Percentiles rank a stretch among this genome's conserved stretches.
phyloP scores from a whole-genome alignment of 1,140 invertebrate species.

The Trachelipus rathkii region DNA sequence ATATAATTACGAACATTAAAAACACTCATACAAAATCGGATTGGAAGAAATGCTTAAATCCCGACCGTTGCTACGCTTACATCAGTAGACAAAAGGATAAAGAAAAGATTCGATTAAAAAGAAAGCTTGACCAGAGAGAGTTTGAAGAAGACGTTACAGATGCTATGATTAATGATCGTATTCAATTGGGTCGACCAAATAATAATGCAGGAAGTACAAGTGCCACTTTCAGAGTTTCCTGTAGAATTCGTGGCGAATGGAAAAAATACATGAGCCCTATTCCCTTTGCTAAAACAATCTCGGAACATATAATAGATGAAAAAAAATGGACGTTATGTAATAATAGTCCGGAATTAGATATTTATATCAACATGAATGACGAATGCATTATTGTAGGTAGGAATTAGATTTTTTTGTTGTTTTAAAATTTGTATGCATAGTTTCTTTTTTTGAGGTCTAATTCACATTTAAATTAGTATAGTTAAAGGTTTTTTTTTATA shows the following conservation, averaged over 20 bases:
- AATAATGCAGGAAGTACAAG: neutral
- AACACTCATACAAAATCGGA: neutral
- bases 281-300: neutral
- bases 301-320: neutral
- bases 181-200: neutral
- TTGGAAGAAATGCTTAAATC: neutral
- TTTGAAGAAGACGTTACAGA: neutral
- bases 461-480: too few relatives aligned
- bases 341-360: neutral
- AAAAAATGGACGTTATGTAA: neutral
- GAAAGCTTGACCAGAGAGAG: neutral
- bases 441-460: too few relatives aligned
- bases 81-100: neutral
- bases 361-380: neutral
- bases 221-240: neutral
- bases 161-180: neutral
- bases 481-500: too few relatives aligned
- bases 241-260: neutral
- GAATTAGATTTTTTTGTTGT: neutral
- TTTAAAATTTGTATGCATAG: too few relatives aligned
- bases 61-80: neutral
- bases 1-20: neutral
- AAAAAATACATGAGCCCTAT: neutral
- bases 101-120: neutral
- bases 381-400: slow-evolving; percentile 1